Conservation (phyloP, 2,113 vertebrate genomes). For the Todiramphus chloris region DNA sequence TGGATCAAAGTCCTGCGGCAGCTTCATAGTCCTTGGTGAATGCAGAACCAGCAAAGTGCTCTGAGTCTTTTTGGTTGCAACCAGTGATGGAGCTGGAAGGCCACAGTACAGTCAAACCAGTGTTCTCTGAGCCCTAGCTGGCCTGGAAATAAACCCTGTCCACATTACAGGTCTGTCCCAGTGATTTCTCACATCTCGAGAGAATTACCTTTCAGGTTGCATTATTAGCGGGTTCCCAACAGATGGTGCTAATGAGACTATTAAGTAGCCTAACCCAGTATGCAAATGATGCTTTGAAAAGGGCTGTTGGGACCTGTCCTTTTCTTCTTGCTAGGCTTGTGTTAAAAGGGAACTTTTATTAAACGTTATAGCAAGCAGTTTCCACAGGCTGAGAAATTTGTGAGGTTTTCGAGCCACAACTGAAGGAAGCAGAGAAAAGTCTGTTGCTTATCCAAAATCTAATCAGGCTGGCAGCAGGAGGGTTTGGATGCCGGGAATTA, state of each 20-base stretch:
- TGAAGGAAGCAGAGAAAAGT: neutral
- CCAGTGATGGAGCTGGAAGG: neutral
- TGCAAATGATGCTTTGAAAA: conserved; percentile 16
- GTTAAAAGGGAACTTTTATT: conserved; percentile 14
- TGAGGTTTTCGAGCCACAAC: neutral
- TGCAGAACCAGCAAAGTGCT: neutral
- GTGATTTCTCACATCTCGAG: neutral
- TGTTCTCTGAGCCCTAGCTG: neutral
- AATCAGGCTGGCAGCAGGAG: neutral
- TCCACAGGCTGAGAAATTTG: neutral
- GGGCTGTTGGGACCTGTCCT: conserved; percentile 18
- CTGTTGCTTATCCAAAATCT: conserved; percentile 6
- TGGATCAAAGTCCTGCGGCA: neutral
- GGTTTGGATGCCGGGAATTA: neutral
- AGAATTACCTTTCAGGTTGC: neutral
- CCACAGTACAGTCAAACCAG: neutral
- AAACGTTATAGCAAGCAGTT: neutral
- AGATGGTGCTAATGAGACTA: conserved; percentile 60
- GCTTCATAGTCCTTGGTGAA: accelerated
- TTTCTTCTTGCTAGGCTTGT: neutral
- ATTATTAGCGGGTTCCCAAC: conserved; percentile 49
- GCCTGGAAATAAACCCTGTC: neutral
- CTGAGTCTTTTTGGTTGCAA: neutral
- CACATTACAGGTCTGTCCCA: neutral
- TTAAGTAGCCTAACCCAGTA: conserved; percentile 38